phyloP scores from a whole-genome alignment of 92 coral and sea anemone genomes.

The Epizoanthus ramosus region DNA sequence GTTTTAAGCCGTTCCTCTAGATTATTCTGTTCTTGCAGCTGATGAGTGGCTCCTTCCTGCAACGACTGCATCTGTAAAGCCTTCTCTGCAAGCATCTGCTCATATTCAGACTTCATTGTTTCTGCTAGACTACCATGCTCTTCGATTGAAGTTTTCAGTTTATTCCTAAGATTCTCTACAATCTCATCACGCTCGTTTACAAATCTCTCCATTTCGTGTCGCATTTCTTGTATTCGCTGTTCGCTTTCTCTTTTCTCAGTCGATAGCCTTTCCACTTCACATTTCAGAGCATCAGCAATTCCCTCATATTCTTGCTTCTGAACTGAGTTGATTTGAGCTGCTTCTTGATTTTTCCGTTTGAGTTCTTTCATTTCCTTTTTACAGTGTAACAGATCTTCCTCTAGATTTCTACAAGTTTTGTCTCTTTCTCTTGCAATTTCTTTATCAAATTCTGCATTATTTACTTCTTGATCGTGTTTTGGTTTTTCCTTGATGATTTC shows the following conservation, averaged over 20 bases:
- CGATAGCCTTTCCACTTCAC: constrained; percentile 47
- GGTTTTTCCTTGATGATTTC: constrained; percentile 18
- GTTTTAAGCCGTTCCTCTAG: constrained; percentile 50
- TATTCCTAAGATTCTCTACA: constrained; percentile 53
- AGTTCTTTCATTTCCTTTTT: constrained; percentile 41
- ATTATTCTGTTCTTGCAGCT: constrained; percentile 29
- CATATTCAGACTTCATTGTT: constrained; percentile 55
- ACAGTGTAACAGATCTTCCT: constrained; percentile 20
- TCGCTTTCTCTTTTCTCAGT: constrained; percentile 80
- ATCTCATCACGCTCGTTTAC: constrained; percentile 70
- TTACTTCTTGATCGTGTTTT: constrained; percentile 23
- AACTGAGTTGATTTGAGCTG: constrained; percentile 22
- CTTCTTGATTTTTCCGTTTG: constrained; percentile 34
- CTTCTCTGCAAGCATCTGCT: constrained; percentile 52
- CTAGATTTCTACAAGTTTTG: constrained; percentile 35
- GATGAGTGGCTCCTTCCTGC: constrained; percentile 6
- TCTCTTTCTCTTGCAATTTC: constrained; percentile 43
- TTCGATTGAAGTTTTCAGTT: constrained; percentile 47
- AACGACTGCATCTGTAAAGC: constrained; percentile 41
- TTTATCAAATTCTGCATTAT: constrained; percentile 37
- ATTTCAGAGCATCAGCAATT: constrained; percentile 34
- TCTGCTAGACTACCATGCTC: constrained; percentile 54
- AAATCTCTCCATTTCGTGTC: constrained; percentile 75
- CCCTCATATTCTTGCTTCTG: constrained; percentile 70
- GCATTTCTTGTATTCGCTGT: constrained; percentile 72